phyloP scores from a whole-genome alignment of 2,797 vertebrate species.

The Enteromius radiatus region DNA sequence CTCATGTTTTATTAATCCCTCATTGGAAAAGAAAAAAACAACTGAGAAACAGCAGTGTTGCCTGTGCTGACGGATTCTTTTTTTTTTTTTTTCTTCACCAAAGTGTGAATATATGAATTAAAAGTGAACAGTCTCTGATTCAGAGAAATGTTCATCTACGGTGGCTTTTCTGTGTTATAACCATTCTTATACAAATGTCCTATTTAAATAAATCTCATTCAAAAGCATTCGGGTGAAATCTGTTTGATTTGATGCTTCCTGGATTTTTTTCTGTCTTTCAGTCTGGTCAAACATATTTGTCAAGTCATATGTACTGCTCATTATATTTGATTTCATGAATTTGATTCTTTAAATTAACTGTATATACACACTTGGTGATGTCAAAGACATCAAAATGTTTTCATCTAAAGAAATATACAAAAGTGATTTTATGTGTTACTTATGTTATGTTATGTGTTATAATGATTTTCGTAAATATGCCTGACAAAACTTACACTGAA shows the following conservation, averaged over 20 bases:
- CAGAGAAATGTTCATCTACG: slow-evolving; percentile 52
- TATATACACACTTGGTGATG: no score
- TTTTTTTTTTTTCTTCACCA: slow-evolving; percentile 54
- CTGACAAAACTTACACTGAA: no score
- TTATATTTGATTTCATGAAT: not conserved
- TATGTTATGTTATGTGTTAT: no score
- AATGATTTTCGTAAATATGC: no score
- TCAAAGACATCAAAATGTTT: no score
- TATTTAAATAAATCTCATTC: slow-evolving; percentile 69
- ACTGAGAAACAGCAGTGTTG: slow-evolving; percentile 33
- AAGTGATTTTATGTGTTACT: no score
- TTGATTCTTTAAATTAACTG: no score
- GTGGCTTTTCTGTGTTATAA: slow-evolving; percentile 67
- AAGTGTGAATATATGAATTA: slow-evolving; percentile 50
- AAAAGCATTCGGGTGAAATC: slow-evolving; percentile 26
- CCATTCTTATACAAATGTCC: slow-evolving; percentile 66
- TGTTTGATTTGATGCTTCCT: not conserved
- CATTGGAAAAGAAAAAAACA: not conserved
- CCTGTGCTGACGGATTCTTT: slow-evolving; percentile 40
- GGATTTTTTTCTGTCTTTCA: not conserved
- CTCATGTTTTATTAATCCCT: slow-evolving; percentile 36
- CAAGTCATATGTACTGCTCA: not conserved
- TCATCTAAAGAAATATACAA: no score
- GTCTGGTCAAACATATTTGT: not conserved
- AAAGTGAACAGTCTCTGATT: slow-evolving; percentile 53